Conservation (phyloP, 2,888 invertebrate genomes). For the Cactoblastis cactorum region DNA sequence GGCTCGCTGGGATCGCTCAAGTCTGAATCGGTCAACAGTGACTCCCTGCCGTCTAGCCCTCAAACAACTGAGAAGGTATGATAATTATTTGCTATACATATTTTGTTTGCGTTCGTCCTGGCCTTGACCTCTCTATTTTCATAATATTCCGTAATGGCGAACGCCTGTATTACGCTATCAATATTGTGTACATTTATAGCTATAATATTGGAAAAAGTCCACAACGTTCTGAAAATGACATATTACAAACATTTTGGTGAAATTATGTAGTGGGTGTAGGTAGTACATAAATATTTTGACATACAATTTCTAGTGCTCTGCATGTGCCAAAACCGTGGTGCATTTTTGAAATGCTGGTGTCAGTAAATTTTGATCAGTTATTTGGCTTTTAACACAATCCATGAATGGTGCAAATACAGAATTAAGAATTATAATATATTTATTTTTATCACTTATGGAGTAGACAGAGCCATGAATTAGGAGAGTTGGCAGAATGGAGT, state of each 20-base stretch:
- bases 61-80: conserved; percentile 76
- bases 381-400: conserved; percentile 3
- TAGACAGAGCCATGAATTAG: too few species aligned
- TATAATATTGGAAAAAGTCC: conserved; percentile 56
- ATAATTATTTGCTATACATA: conserved; percentile 19
- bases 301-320: conserved; percentile 3
- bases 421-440: too few species aligned
- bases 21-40: conserved; percentile 70
- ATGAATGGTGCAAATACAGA: too few species aligned
- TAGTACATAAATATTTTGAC: conserved; percentile 4
- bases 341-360: conserved; percentile 12
- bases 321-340: conserved; percentile 9
- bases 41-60: conserved; percentile 75
- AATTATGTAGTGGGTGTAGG: not conserved
- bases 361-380: not conserved
- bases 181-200: conserved; percentile 58
- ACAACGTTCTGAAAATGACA: conserved; percentile 21
- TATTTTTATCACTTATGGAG: too few species aligned
- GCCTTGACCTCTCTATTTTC: conserved; percentile 80
- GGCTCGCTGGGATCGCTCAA: conserved; percentile 78
- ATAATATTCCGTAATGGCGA: conserved; percentile 79
- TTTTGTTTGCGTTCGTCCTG: conserved; percentile 71
- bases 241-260: not conserved
- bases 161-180: conserved; percentile 65
- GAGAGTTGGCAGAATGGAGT: too few species aligned